Evolutionary conservation across 2,797 vertebrate species (phyloP).

Genomic region (Sebastolobus alascanus): DNA sequence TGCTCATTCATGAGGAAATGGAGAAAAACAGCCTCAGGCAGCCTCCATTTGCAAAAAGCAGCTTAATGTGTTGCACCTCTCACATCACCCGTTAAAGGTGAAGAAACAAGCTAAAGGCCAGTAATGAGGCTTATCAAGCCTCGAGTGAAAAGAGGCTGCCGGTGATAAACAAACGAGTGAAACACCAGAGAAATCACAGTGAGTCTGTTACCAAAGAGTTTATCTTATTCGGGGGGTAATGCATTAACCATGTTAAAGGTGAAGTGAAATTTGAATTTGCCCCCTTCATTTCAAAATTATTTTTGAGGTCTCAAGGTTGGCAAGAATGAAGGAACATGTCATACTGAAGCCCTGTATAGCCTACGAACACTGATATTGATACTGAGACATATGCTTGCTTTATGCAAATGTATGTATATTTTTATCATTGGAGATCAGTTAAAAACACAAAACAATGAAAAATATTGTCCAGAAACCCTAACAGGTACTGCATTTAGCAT

Average conservation of each 20-base stretch:
- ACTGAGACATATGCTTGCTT: too few relatives aligned
- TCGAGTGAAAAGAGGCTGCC: conserved; percentile 22
- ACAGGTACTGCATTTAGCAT: too few relatives aligned
- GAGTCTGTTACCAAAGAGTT: not conserved
- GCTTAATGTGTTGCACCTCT: conserved; percentile 60
- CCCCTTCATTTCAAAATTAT: too few relatives aligned
- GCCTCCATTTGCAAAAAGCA: conserved; percentile 49
- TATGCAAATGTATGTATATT: too few relatives aligned
- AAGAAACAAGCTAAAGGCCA: conserved; percentile 51
- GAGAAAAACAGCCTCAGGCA: conserved; percentile 57
- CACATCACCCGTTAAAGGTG: conserved; percentile 38
- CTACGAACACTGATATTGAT: too few relatives aligned
- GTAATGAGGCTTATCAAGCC: conserved; percentile 51
- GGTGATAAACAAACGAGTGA: conserved; percentile 26
- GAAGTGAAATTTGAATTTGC: not conserved
- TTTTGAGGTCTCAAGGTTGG: too few relatives aligned
- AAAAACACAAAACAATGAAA: too few relatives aligned
- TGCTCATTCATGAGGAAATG: conserved; percentile 48
- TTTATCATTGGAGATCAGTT: too few relatives aligned
- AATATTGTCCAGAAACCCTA: too few relatives aligned
- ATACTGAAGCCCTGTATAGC: too few relatives aligned
- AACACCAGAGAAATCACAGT: not conserved
- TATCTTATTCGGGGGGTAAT: not conserved
- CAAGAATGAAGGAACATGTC: too few relatives aligned
- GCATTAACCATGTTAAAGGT: not conserved